These are phyloP conservation scores for Sciurus niger DNA, from an alignment of 2,113 vertebrate genomes.

Conservation along the genomic window DNA sequence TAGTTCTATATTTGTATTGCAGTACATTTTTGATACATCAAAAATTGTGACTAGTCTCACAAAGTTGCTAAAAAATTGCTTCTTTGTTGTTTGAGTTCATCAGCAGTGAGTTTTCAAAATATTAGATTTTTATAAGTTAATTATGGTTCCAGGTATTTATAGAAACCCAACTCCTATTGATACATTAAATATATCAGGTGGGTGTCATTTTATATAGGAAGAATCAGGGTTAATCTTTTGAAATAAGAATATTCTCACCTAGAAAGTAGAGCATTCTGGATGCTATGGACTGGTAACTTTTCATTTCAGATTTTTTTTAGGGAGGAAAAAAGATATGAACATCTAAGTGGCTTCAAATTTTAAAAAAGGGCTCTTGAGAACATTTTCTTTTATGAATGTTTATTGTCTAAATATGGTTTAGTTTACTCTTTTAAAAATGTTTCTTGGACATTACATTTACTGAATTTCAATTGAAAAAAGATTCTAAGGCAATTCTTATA, in stretches of 20 bases:
- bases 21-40: background rate
- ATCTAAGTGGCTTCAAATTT: constrained; percentile 69
- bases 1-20: background rate
- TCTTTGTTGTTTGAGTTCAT: constrained; percentile 21
- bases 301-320: too few species aligned
- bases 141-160: too few species aligned
- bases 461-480: constrained; percentile 87
- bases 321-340: constrained; percentile 49
- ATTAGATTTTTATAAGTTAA: too few species aligned
- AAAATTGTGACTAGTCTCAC: background rate
- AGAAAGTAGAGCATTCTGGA: too few species aligned
- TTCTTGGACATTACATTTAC: constrained; percentile 81
- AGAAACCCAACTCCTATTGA: too few species aligned
- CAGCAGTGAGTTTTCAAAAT: background rate
- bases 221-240: too few species aligned
- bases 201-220: too few species aligned
- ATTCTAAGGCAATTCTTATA: constrained; percentile 90
- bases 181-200: too few species aligned
- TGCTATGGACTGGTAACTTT: too few species aligned
- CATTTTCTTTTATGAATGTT: constrained; percentile 34
- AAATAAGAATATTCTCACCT: too few species aligned
- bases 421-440: constrained; percentile 83
- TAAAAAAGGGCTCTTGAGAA: constrained; percentile 78
- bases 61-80: background rate
- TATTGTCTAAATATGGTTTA: constrained; percentile 84